These are phyloP conservation scores for Phrynocephalus guinanensis DNA, from an alignment of 2,797 vertebrate species.

Conservation along the genomic window DNA sequence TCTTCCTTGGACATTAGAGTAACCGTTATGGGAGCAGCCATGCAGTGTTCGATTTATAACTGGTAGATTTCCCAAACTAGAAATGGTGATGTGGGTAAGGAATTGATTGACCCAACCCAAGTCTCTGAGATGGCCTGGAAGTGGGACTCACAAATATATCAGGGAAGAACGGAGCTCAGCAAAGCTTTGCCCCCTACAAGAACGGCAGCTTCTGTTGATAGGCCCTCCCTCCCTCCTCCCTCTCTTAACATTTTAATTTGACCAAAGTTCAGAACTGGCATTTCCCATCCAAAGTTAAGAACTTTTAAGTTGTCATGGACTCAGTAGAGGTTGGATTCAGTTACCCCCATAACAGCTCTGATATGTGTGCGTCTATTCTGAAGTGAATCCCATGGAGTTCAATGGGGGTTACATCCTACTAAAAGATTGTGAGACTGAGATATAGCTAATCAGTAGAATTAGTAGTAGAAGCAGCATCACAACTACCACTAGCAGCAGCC, in stretches of 20 bases:
- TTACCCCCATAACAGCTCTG: neutral
- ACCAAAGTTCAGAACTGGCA: neutral
- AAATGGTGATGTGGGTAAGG: neutral
- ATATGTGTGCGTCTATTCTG: neutral
- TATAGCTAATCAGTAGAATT: neutral
- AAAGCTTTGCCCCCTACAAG: neutral
- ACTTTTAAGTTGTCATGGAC: neutral
- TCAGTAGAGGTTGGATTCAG: neutral
- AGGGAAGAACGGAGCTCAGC: neutral
- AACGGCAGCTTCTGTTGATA: neutral
- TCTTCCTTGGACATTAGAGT: neutral
- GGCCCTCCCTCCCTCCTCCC: neutral
- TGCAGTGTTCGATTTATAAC: neutral
- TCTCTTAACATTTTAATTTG: neutral
- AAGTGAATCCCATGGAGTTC: neutral
- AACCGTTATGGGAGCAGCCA: neutral
- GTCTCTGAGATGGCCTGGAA: neutral
- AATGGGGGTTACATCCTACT: neutral
- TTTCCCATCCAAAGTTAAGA: neutral
- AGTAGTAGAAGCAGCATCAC: neutral
- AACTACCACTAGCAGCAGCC: neutral
- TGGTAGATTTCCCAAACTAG: slow-evolving; percentile 19
- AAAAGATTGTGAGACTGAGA: neutral
- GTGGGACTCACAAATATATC: neutral
- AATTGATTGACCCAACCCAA: neutral